Conservation (phyloP, 2,888 invertebrate genomes). For the Sarcophaga carnaria region DNA sequence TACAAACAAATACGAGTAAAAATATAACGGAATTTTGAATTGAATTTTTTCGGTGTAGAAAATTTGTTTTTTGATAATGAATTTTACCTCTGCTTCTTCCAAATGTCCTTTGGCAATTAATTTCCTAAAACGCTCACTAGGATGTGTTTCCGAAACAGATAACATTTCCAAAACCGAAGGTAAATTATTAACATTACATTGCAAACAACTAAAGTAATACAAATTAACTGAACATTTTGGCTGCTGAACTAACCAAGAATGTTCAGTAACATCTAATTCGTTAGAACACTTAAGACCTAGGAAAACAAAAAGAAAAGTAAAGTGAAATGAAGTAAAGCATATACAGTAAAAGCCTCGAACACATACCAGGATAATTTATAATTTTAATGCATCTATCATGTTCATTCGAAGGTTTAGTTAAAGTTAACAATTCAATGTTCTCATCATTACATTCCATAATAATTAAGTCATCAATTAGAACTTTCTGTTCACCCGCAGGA, state of each 20-base stretch:
- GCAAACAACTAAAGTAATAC: conserved; percentile 78
- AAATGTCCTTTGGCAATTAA: conserved; percentile 80
- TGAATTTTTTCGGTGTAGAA: no score
- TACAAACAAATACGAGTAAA: neutral
- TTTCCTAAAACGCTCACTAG: conserved; percentile 80
- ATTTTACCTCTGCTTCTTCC: conserved; percentile 80
- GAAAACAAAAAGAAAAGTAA: neutral
- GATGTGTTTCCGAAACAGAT: conserved; percentile 80
- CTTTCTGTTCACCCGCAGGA: conserved; percentile 52
- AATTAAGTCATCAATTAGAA: conserved; percentile 78
- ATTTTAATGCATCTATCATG: conserved; percentile 76
- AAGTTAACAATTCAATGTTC: conserved; percentile 77
- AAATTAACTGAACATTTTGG: conserved; percentile 80
- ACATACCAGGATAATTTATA: conserved; percentile 80
- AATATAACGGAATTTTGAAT: neutral
- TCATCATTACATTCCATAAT: conserved; percentile 79
- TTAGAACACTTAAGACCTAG: conserved; percentile 78
- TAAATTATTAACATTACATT: conserved; percentile 70
- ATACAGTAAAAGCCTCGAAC: neutral
- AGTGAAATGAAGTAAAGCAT: neutral
- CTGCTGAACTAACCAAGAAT: conserved; percentile 80
- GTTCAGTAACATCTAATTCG: conserved; percentile 76
- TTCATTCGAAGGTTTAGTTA: conserved; percentile 74
- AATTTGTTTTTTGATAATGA: no score
- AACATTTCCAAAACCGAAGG: conserved; percentile 80